These are phyloP conservation scores for Mesoclemmys tuberculata DNA, from an alignment of 2,113 vertebrate species.

Conservation along the genomic window DNA sequence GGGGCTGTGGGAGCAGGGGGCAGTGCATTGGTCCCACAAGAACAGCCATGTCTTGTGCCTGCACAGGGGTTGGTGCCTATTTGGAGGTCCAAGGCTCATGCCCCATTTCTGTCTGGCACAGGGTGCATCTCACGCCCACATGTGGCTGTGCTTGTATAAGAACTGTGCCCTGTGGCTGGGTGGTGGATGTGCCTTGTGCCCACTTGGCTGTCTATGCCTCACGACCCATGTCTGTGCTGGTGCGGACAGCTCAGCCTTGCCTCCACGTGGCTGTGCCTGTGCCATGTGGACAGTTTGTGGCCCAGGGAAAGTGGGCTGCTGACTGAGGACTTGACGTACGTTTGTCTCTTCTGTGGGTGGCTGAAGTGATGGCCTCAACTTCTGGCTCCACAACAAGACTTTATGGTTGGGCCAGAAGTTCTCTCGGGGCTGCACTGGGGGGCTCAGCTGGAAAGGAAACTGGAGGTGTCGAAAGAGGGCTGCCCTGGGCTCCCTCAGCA, in stretches of 20 bases:
- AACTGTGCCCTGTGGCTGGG: too few relatives aligned
- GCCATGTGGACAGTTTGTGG: neutral
- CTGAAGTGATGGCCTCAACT: neutral
- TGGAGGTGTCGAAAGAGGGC: too few relatives aligned
- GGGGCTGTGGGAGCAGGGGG: neutral
- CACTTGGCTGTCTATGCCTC: neutral
- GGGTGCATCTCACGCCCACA: neutral
- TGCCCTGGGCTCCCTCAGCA: neutral
- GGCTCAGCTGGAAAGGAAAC: neutral
- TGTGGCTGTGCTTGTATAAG: fast-evolving
- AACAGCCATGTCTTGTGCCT: too few relatives aligned
- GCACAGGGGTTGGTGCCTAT: neutral
- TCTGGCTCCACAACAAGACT: neutral
- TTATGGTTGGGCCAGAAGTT: neutral
- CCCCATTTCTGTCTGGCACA: neutral
- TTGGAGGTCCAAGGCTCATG: neutral
- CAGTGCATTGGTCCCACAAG: neutral
- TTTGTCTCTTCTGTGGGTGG: neutral
- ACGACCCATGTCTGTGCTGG: neutral
- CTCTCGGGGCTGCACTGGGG: neutral
- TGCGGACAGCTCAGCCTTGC: neutral
- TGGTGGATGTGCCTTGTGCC: neutral
- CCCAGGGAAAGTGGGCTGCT: neutral
- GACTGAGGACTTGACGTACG: too few relatives aligned
- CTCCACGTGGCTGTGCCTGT: neutral